Base-by-base conservation (phyloP, 2,888 invertebrate genomes). In the Caenorhabditis doughertyi region DNA sequence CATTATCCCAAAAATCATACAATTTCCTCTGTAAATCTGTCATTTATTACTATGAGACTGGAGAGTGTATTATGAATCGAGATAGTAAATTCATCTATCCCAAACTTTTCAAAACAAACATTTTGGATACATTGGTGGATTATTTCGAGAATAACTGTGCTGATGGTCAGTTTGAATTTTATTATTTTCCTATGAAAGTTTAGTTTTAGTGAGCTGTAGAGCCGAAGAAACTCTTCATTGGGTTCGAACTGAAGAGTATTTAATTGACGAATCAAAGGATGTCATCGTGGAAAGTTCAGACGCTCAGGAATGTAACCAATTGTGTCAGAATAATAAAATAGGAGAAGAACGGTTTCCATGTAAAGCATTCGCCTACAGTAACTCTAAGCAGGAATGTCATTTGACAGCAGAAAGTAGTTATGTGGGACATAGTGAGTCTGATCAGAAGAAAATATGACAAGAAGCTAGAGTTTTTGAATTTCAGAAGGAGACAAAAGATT, bases 131-230 rank as follows among this genome's bases (percentile, higher is more conserved):
- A 4, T 29, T 89, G 13, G 91, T 91, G 18, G 91, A 91, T 77
- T 91, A 91, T 71, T 92, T 91, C 42, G 91, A 91, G 70, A 92
- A 90, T 77, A 89, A 89, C 67, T 91, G 91, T 74, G 85, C 84
- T 23, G 89, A 90, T 56, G 89, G 91, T 90, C 44, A 79, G 81
- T 29, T 29, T n/a, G 13, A 25, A 25, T 55, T 29, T 55, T 18
- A 27, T 13, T 5, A n/a, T 27, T 55, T 55, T 27, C 39, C 39
- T 13, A 39, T 13, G 11, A 39, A 39, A 11, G 16, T 2, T 42
- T 7, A 7, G 2, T 81, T 90, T 51, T 64, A 90, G 90, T 90
- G 11, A 65, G 81, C 13, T 90, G 90, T 58, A 67, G 74, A 2
- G 67, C 79, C 0, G 77, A 84, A 9, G 81, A 83, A 42, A 79